phyloP scores from a whole-genome alignment of 2,113 vertebrate genomes.

The Carassius gibelio region DNA sequence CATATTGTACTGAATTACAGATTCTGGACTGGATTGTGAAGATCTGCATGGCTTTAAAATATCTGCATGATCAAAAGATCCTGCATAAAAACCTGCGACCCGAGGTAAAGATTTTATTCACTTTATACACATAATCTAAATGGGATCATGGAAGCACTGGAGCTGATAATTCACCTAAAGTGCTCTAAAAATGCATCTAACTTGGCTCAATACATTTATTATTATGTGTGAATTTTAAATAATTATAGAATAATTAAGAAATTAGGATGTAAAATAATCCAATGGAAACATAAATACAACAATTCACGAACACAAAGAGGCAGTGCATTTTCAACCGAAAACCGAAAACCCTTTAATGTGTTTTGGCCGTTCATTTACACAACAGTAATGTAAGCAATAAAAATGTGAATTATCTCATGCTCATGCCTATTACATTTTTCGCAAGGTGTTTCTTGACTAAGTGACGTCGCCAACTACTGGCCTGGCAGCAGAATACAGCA shows the following conservation, averaged over 20 bases:
- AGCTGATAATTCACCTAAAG: not conserved
- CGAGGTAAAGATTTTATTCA: not conserved
- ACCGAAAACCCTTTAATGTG: too few species aligned
- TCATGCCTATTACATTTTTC: too few species aligned
- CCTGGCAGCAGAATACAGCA: too few species aligned
- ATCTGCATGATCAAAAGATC: not conserved
- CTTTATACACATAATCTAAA: not conserved
- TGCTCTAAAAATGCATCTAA: not conserved
- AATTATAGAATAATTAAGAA: not conserved
- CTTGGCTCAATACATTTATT: not conserved
- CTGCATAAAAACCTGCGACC: not conserved
- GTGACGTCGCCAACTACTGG: too few species aligned
- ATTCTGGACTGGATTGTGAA: slow-evolving; percentile 5
- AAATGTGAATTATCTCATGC: too few species aligned
- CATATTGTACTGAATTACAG: not conserved
- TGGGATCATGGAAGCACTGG: not conserved
- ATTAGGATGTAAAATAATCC: not conserved
- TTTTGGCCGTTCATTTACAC: too few species aligned
- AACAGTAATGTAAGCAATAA: too few species aligned
- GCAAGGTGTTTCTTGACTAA: too few species aligned
- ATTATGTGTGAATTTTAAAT: not conserved
- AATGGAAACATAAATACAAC: not conserved
- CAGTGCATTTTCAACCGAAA: too few species aligned
- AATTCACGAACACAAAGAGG: not conserved
- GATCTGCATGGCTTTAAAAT: not conserved